These are phyloP conservation scores for Pollachius pollachius DNA, from an alignment of 2,113 vertebrate species.

Conservation along the genomic window DNA sequence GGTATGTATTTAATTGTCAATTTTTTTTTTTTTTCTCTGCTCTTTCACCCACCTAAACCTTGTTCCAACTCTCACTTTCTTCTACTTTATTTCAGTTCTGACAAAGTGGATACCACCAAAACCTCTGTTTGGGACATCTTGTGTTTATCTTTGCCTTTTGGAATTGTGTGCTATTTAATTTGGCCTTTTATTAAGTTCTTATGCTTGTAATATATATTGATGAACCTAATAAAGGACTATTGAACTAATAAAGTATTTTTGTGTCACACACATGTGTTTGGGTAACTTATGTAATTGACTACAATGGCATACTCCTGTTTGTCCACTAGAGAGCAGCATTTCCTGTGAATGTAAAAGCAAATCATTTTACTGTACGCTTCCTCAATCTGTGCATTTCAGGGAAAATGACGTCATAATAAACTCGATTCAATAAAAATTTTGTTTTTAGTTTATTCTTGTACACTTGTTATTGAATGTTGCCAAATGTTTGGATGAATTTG, in stretches of 20 bases:
- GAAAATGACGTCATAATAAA: constrained; percentile 58
- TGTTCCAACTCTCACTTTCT: constrained; percentile 12
- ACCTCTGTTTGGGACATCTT: constrained; percentile 39
- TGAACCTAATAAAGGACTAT: constrained; percentile 72
- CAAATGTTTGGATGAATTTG: not conserved
- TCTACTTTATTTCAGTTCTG: constrained; percentile 41
- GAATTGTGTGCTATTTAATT: constrained; percentile 71
- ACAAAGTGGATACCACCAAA: constrained; percentile 25
- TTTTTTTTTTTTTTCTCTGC: not conserved
- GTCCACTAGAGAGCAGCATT: constrained; percentile 62
- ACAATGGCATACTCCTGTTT: constrained; percentile 22
- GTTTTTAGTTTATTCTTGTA: constrained; percentile 5
- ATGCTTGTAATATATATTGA: constrained; percentile 76
- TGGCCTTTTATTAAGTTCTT: constrained; percentile 73
- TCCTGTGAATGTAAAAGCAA: constrained; percentile 45
- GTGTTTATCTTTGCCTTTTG: constrained; percentile 65
- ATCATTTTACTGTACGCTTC: constrained; percentile 38
- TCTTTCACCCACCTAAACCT: not conserved
- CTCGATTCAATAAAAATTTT: constrained; percentile 28
- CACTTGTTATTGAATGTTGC: not conserved
- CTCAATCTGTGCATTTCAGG: constrained; percentile 53
- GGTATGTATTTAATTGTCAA: constrained; percentile 28
- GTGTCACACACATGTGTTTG: not conserved
- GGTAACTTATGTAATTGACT: not conserved
- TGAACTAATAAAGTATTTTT: constrained; percentile 52